Evolutionary conservation across 2,113 vertebrate species (phyloP).

Genomic region (Paedocypris sp.): DNA sequence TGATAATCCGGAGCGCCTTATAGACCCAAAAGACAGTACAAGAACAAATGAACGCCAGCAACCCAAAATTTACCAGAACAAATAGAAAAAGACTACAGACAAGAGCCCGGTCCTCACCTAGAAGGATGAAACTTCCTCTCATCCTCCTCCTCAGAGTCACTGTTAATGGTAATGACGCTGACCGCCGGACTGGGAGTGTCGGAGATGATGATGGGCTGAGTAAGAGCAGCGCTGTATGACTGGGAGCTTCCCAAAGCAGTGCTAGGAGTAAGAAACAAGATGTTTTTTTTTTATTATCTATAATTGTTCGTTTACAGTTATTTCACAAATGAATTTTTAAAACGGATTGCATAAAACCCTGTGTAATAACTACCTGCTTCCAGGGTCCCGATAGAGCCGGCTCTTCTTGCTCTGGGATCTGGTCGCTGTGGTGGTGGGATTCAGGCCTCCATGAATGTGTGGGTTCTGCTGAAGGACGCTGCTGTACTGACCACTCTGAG

Average conservation of each 20-base stretch:
- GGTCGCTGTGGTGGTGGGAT: slow-evolving; percentile 55
- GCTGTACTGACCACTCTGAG: slow-evolving; percentile 59
- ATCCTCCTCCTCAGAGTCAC: slow-evolving; percentile 93
- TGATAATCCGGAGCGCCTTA: too few relatives aligned
- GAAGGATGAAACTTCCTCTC: slow-evolving; percentile 88
- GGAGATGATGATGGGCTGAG: slow-evolving; percentile 90
- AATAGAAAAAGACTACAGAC: too few relatives aligned
- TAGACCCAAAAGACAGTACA: too few relatives aligned
- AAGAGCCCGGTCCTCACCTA: slow-evolving; percentile 65
- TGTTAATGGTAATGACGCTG: slow-evolving; percentile 98
- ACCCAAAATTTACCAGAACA: too few relatives aligned
- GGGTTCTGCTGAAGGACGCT: slow-evolving; percentile 47
- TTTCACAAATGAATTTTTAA: too few relatives aligned
- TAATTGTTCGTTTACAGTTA: too few relatives aligned
- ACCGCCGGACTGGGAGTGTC: slow-evolving; percentile 95
- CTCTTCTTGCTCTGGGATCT: slow-evolving; percentile 61
- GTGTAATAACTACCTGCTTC: slow-evolving; percentile 62
- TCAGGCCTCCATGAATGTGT: slow-evolving; percentile 63
- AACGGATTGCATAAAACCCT: too few relatives aligned
- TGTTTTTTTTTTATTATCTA: too few relatives aligned
- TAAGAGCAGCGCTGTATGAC: slow-evolving; percentile 44
- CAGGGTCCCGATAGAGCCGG: slow-evolving; percentile 50
- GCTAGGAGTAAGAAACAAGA: slow-evolving; percentile 38
- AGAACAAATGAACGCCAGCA: too few relatives aligned
- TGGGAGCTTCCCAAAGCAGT: slow-evolving; percentile 50